phyloP scores from a whole-genome alignment of 2,113 vertebrate species.

The Ceuthmochares aereus region DNA sequence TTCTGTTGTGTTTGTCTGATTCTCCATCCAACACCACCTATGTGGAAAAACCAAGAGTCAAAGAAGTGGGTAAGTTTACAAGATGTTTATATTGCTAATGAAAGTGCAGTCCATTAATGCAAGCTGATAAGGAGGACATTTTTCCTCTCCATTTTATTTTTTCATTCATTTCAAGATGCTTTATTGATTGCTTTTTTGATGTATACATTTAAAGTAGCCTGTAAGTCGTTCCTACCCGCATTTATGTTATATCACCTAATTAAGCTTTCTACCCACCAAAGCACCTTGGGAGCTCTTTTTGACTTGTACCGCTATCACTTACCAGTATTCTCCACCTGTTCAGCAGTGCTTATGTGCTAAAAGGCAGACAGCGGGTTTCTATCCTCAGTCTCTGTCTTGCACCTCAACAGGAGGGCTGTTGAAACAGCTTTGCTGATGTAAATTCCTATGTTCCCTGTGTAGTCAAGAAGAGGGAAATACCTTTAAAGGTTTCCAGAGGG shows the following conservation, averaged over 20 bases:
- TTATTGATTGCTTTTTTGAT: background rate
- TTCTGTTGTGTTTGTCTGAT: slow-evolving; percentile 90
- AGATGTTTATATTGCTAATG: background rate
- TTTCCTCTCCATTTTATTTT: slow-evolving; percentile 19
- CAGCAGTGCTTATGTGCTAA: background rate
- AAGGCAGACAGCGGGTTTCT: background rate
- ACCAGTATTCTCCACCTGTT: background rate
- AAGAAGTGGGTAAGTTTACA: slow-evolving; percentile 78
- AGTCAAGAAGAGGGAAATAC: background rate
- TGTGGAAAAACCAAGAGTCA: slow-evolving; percentile 86
- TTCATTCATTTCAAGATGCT: background rate
- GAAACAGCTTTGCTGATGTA: background rate
- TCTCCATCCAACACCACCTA: slow-evolving; percentile 91
- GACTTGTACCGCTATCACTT: background rate
- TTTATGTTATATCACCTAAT: background rate
- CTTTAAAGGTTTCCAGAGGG: slow-evolving; percentile 31
- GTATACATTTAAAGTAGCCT: background rate
- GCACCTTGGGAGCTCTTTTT: background rate
- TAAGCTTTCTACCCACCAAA: slow-evolving; percentile 12
- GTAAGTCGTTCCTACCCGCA: background rate
- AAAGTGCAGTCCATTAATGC: background rate
- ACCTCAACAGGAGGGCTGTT: background rate
- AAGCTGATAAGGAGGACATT: background rate
- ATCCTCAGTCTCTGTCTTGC: background rate
- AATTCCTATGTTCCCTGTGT: background rate